Conservation (phyloP, 2,797 vertebrate genomes). For the Champsocephalus esox region DNA sequence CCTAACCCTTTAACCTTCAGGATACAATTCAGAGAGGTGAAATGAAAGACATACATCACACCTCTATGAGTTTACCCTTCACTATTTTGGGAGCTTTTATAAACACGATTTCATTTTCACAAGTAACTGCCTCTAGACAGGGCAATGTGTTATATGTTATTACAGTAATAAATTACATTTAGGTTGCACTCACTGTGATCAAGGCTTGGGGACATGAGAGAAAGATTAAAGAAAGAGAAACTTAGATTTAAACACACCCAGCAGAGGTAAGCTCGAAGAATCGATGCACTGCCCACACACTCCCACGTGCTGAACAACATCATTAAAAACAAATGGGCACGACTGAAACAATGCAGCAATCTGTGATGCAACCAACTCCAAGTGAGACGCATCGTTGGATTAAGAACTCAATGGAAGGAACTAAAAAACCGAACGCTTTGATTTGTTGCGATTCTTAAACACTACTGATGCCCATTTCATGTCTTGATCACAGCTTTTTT, state of each 20-base stretch:
- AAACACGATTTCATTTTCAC: conserved; percentile 75
- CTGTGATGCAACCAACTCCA: conserved; percentile 55
- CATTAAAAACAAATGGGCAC: conserved; percentile 77
- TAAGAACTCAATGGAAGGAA: conserved; percentile 7
- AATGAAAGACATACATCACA: conserved; percentile 46
- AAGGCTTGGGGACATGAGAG: conserved; percentile 37
- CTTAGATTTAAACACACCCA: conserved; percentile 58
- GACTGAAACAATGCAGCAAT: conserved; percentile 63
- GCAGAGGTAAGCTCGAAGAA: conserved; percentile 70
- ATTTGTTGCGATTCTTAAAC: neutral
- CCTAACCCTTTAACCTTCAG: conserved; percentile 43
- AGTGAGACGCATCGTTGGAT: conserved; percentile 30
- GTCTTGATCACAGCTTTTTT: neutral
- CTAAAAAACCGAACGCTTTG: neutral
- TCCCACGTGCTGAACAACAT: conserved; percentile 67
- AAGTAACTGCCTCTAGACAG: conserved; percentile 65
- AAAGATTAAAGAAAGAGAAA: conserved; percentile 42
- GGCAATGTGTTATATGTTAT: conserved; percentile 57
- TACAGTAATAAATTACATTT: conserved; percentile 69
- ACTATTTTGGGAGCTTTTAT: conserved; percentile 30
- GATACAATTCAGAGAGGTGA: conserved; percentile 20
- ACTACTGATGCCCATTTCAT: neutral
- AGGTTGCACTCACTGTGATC: conserved; percentile 56
- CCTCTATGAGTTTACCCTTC: neutral
- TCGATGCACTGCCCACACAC: conserved; percentile 73